phyloP scores from a whole-genome alignment of 2,113 vertebrate genomes.

The Vimba vimba region DNA sequence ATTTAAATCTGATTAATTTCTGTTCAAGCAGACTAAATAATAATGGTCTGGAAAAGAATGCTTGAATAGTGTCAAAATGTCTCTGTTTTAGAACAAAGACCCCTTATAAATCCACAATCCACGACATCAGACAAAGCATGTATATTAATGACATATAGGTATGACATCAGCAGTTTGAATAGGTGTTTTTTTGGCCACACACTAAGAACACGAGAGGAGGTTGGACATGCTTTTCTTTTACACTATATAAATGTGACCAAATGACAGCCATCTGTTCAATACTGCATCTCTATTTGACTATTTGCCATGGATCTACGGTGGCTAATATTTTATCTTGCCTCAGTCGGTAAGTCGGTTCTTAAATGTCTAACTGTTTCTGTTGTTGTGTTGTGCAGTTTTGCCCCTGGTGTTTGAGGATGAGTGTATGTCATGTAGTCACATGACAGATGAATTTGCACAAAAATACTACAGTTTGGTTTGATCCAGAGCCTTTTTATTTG shows the following conservation, averaged over 20 bases:
- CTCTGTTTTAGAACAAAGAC: too few species aligned
- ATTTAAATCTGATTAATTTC: too few species aligned
- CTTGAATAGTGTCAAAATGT: too few species aligned
- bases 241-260: background rate
- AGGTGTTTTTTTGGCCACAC: background rate
- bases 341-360: constrained; percentile 22
- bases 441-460: background rate
- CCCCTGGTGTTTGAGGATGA: background rate
- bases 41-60: too few species aligned
- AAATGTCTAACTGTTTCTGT: background rate
- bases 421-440: background rate
- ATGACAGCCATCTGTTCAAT: background rate
- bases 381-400: background rate
- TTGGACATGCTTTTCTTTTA: background rate
- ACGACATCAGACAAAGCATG: background rate
- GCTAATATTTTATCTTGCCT: background rate
- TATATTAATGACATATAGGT: background rate
- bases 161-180: background rate
- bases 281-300: background rate
- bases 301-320: background rate
- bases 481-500: too few species aligned
- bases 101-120: too few species aligned
- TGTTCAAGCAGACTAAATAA: too few species aligned
- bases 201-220: background rate
- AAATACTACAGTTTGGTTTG: background rate